Percentiles rank a stretch among this genome's conserved stretches.
These are phyloP conservation scores for Amblyopsis rosae DNA, from an alignment of 2,113 vertebrate genomes.

Conservation along the genomic window DNA sequence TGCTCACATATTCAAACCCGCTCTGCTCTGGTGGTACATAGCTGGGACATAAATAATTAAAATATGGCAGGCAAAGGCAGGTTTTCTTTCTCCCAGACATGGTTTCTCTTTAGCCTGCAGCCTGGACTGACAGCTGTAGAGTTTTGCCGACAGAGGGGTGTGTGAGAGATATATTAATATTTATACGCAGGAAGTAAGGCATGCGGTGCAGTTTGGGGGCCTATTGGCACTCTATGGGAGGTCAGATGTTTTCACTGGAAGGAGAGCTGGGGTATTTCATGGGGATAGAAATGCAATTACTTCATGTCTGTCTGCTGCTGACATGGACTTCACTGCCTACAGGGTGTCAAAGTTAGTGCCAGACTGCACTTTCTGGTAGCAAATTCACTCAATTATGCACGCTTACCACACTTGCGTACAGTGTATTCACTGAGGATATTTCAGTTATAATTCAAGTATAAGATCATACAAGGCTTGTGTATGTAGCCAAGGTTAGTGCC, in stretches of 20 bases:
- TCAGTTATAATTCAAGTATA: conserved; percentile 1
- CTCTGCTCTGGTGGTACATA: conserved; percentile 44
- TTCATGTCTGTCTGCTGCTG: conserved; percentile 52
- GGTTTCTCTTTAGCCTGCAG: conserved; percentile 69
- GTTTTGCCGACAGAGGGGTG: conserved; percentile 63
- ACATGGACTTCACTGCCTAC: conserved; percentile 43
- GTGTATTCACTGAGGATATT: conserved; percentile 22
- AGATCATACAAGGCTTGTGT: conserved; percentile 21
- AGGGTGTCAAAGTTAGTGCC: conserved; percentile 46
- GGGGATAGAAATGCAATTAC: conserved; percentile 79
- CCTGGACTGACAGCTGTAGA: conserved; percentile 71
- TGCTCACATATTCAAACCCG: conserved; percentile 45
- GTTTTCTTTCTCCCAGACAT: conserved; percentile 72
- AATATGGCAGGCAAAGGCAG: conserved; percentile 13
- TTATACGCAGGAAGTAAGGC: conserved; percentile 56
- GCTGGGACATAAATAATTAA: conserved; percentile 45
- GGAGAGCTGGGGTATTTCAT: conserved; percentile 45
- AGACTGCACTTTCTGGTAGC: conserved; percentile 41
- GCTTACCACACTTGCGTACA: conserved; percentile 29
- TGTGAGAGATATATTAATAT: conserved; percentile 68
- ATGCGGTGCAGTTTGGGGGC: conserved; percentile 43
- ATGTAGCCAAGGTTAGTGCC: conserved; percentile 25
- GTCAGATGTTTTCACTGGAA: conserved; percentile 59
- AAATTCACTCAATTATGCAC: conserved; percentile 39
- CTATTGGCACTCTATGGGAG: conserved; percentile 62